phyloP scores from a whole-genome alignment of 2,797 vertebrate genomes.

The Pseudochirops corinnae region DNA sequence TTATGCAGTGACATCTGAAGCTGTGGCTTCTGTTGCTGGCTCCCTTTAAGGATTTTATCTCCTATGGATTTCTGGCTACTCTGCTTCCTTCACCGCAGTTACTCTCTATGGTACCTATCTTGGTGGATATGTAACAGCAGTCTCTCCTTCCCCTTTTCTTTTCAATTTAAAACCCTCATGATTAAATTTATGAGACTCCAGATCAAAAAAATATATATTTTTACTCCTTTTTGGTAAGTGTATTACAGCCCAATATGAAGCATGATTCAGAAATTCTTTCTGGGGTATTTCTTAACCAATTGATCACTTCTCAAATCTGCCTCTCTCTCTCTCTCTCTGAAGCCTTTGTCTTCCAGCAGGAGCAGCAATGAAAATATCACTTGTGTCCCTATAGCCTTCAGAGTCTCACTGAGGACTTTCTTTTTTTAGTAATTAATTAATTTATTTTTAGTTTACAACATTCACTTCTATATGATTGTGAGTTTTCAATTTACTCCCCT shows the following conservation, averaged over 20 bases:
- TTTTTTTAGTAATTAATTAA: neutral
- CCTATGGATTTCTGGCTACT: neutral
- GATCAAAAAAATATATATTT: neutral
- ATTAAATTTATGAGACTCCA: neutral
- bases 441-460: too few relatives aligned
- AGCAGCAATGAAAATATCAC: neutral
- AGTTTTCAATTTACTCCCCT: too few relatives aligned
- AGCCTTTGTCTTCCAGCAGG: neutral
- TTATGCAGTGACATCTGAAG: neutral
- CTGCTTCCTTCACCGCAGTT: neutral
- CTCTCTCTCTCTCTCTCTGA: neutral
- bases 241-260: neutral
- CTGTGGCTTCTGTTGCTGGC: neutral
- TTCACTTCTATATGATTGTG: too few relatives aligned
- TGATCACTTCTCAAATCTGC: neutral
- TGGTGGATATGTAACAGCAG: neutral
- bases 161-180: neutral
- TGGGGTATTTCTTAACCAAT: neutral
- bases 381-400: neutral
- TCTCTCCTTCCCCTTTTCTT: neutral
- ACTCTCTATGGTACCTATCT: neutral
- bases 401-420: neutral
- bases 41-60: neutral
- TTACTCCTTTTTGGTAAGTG: neutral
- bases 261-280: neutral